Percentiles rank a stretch among this genome's conserved stretches.
Conservation (phyloP, 1,140 invertebrate genomes). For the Drosophila teissieri region DNA sequence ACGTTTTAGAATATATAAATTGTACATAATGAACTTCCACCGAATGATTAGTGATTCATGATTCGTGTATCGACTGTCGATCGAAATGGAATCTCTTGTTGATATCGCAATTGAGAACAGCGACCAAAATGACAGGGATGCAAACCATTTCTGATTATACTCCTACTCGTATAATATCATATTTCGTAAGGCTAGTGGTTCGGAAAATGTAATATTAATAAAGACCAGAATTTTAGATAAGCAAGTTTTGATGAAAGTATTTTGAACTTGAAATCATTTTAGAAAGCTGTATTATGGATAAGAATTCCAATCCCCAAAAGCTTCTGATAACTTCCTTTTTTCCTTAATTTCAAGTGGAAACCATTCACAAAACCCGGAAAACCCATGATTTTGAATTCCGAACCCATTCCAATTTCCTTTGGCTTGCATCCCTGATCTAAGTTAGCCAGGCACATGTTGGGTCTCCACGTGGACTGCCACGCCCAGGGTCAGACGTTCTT, state of each 20-base stretch:
- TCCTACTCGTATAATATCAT: neutral
- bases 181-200: constrained; percentile 5
- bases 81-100: constrained; percentile 83
- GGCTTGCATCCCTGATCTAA: constrained; percentile 30
- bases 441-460: constrained; percentile 59
- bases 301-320: neutral
- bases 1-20: constrained; percentile 49
- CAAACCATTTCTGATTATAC: constrained; percentile 8
- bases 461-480: constrained; percentile 31
- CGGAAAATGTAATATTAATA: neutral
- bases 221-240: neutral
- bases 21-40: constrained; percentile 45
- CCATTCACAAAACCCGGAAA: neutral
- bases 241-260: neutral
- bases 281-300: too few relatives aligned
- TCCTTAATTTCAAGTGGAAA: neutral
- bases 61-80: constrained; percentile 64
- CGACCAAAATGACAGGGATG: constrained; percentile 45
- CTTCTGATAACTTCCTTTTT: neutral
- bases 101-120: constrained; percentile 84
- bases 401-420: neutral
- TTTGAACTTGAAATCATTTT: neutral
- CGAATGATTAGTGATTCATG: constrained; percentile 42
- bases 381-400: neutral
- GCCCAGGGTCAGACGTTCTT: constrained; percentile 75